Conservation (phyloP, 2,797 vertebrate species). For the Leptatherina wallacei region DNA sequence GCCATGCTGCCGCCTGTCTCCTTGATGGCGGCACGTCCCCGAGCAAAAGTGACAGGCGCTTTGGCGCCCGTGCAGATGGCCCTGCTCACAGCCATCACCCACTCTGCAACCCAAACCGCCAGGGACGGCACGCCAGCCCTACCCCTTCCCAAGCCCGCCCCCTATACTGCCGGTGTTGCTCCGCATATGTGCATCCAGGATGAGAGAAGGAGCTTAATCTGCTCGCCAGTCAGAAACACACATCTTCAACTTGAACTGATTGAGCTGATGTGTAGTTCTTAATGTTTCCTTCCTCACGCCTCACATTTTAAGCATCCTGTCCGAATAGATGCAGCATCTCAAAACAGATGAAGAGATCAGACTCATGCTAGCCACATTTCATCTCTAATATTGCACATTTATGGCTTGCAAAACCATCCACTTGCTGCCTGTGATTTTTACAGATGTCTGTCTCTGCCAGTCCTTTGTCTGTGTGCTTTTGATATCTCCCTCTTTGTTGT, state of each 20-base stretch:
- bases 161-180: slow-evolving; percentile 59
- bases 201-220: slow-evolving; percentile 56
- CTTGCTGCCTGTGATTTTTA: slow-evolving; percentile 77
- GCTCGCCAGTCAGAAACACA: slow-evolving; percentile 54
- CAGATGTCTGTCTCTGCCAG: slow-evolving; percentile 78
- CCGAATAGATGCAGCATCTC: slow-evolving; percentile 50
- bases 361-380: slow-evolving; percentile 49
- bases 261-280: slow-evolving; percentile 42
- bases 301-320: slow-evolving; percentile 55
- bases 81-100: slow-evolving; percentile 90
- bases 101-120: slow-evolving; percentile 84
- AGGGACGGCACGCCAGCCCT: slow-evolving; percentile 72
- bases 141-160: slow-evolving; percentile 59
- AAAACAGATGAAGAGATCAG: slow-evolving; percentile 58
- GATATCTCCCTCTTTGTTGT: slow-evolving; percentile 83
- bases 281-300: slow-evolving; percentile 16
- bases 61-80: slow-evolving; percentile 89
- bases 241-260: slow-evolving; percentile 53
- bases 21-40: slow-evolving; percentile 87
- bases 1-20: slow-evolving; percentile 90
- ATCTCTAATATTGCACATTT: slow-evolving; percentile 59
- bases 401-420: slow-evolving; percentile 66
- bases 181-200: slow-evolving; percentile 63
- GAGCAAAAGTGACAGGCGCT: slow-evolving; percentile 94
- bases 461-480: slow-evolving; percentile 81